Conservation (phyloP, 2,113 vertebrate species). For the Empidonax traillii region DNA sequence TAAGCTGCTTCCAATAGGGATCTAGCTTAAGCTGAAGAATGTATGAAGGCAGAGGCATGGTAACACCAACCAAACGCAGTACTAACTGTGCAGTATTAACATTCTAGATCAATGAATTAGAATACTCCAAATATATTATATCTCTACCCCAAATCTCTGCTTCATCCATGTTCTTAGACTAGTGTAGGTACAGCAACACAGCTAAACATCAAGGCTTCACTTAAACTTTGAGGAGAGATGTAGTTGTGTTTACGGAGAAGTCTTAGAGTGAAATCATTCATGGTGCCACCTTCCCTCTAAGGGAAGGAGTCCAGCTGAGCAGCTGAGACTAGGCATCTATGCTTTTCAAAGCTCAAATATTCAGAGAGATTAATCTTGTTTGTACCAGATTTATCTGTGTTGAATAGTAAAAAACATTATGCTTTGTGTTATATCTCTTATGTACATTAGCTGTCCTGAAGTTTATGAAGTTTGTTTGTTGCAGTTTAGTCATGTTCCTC, state of each 20-base stretch:
- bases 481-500: too few relatives aligned
- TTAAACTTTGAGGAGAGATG: not conserved
- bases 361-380: not conserved
- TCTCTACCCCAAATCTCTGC: not conserved
- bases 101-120: not conserved
- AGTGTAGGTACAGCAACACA: not conserved
- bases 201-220: not conserved
- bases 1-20: not conserved
- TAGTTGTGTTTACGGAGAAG: not conserved
- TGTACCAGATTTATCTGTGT: not conserved
- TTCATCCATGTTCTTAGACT: not conserved
- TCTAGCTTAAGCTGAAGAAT: not conserved
- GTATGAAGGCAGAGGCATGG: not conserved
- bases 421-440: not conserved
- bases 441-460: not conserved
- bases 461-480: not conserved
- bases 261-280: not conserved
- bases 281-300: not conserved
- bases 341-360: not conserved
- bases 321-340: not conserved
- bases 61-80: not conserved
- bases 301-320: not conserved
- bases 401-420: not conserved
- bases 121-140: not conserved
- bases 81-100: not conserved